Evolutionary conservation across 2,888 invertebrate genomes (phyloP), one percentile per base, ranked within the genome.

Genomic region (Drosophila lutescens): DNA sequence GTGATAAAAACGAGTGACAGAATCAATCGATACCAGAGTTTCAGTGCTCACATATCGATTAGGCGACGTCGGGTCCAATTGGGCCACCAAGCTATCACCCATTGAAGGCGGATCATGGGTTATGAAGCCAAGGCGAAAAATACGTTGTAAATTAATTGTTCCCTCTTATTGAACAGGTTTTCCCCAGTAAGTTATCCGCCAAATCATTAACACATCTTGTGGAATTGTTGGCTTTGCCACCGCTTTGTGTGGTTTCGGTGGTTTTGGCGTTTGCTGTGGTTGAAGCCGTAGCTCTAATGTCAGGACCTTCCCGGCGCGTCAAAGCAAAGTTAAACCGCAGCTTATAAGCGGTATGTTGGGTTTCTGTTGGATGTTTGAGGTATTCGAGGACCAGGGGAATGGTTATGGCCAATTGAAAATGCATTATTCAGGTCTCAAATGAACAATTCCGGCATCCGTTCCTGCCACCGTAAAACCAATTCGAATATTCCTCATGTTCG

Each of bases 391-490:
- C 30, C 12, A 4, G 9, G 62, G 30, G 38, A 49, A 46, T 59
- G 60, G 40, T 49, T 72, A 58, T 79, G 66, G 58, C 56, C 65
- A 66, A 66, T 66, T 68, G 65, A 68, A 66, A 68, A 68, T 68
- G 56, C 69, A 68, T 66, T 66, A 66, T 66, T 66, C 46, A 66
- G 23, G 69, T 46, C 65, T 63, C 47, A 47, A 68, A 68, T 66
- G 65, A 66, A 66, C 69, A 55, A 63, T 63, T 63, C 62, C 47
- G 36, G 61, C 46, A 46, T 15, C 61, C 13, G 32, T 41, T 13
- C 17, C 30, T 46, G 46, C 32, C 65, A 40, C 41, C 59, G 32
- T 62, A 23, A 63, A 62, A 63, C 47, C 46, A 63, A 63, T 13
- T 49, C 65, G 32, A 34, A 46, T 26, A 12, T 44, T 30, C 17